phyloP scores from a whole-genome alignment of 1,140 invertebrate genomes.

The Leucophenga varia region DNA sequence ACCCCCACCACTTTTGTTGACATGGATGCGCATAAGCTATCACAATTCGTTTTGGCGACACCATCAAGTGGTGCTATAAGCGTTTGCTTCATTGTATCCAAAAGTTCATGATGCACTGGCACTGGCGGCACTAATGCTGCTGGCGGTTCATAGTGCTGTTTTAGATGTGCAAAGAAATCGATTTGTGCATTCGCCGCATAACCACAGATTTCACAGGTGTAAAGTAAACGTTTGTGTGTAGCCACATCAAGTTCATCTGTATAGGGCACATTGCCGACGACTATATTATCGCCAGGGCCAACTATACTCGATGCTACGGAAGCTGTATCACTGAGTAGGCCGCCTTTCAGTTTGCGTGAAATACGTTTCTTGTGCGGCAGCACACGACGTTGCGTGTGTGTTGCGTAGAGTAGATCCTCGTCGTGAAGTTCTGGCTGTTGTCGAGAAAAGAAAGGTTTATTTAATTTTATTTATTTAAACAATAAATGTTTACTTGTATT shows the following conservation, averaged over 20 bases:
- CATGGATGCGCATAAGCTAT: no score
- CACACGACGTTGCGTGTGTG: slow-evolving; percentile 38
- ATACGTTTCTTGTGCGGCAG: slow-evolving; percentile 63
- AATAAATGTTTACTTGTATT: slow-evolving; percentile 26
- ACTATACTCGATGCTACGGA: no score
- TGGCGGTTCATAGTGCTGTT: slow-evolving; percentile 71
- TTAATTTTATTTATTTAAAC: no score
- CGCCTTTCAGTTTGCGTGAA: slow-evolving; percentile 59
- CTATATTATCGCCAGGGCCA: no score
- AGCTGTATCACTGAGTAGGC: no score
- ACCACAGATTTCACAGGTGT: slow-evolving; percentile 70
- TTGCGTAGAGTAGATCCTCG: slow-evolving; percentile 30
- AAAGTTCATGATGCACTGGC: slow-evolving; percentile 35
- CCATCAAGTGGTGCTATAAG: no score
- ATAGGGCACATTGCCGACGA: no score
- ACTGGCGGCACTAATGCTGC: slow-evolving; percentile 12
- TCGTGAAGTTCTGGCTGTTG: slow-evolving; percentile 13
- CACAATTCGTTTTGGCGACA: slow-evolving; percentile 8
- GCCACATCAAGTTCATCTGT: no score
- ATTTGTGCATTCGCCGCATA: slow-evolving; percentile 66
- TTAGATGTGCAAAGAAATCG: slow-evolving; percentile 75
- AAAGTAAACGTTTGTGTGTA: slow-evolving; percentile 37
- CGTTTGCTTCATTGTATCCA: slow-evolving; percentile 29
- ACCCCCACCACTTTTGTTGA: no score
- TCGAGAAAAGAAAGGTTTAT: no score